These are phyloP conservation scores for Sphaerodactylus townsendi DNA, from an alignment of 2,113 vertebrate species.

Conservation along the genomic window DNA sequence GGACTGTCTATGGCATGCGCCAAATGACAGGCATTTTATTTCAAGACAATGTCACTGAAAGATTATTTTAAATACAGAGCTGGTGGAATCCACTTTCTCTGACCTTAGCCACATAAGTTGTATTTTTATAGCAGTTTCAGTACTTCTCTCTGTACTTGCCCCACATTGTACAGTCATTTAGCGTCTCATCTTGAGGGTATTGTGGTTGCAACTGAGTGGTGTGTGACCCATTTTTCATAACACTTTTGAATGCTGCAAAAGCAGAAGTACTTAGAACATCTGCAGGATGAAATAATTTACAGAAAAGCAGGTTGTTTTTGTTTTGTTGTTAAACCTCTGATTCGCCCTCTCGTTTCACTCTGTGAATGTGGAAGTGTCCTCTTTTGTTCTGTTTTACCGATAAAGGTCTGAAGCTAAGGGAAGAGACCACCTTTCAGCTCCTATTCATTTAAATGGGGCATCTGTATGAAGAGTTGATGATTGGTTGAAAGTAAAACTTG, in stretches of 20 bases:
- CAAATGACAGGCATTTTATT: slow-evolving; percentile 9
- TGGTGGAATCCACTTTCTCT: slow-evolving; percentile 76
- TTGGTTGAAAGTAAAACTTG: background rate
- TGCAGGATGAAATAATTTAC: slow-evolving; percentile 44
- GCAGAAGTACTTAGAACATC: slow-evolving; percentile 16
- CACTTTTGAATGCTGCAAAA: slow-evolving; percentile 65
- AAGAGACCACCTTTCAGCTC: background rate
- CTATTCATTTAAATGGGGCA: background rate
- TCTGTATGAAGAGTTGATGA: background rate
- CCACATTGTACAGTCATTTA: slow-evolving; percentile 76
- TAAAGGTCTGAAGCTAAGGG: no score
- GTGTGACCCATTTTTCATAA: slow-evolving; percentile 78
- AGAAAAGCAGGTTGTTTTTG: slow-evolving; percentile 34
- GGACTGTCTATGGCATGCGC: slow-evolving; percentile 32
- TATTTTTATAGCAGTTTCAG: slow-evolving; percentile 76
- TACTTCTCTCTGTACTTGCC: slow-evolving; percentile 67
- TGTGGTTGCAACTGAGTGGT: slow-evolving; percentile 77
- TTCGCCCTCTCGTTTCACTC: background rate
- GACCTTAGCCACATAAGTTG: slow-evolving; percentile 78
- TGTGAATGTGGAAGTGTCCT: background rate
- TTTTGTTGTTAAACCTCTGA: background rate
- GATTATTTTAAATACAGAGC: slow-evolving; percentile 35
- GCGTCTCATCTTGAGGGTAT: slow-evolving; percentile 71
- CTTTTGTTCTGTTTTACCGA: background rate
- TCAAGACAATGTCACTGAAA: slow-evolving; percentile 15